Base-by-base conservation (phyloP, 92 coral and sea anemone genomes). In the Epizoanthus ramosus region DNA sequence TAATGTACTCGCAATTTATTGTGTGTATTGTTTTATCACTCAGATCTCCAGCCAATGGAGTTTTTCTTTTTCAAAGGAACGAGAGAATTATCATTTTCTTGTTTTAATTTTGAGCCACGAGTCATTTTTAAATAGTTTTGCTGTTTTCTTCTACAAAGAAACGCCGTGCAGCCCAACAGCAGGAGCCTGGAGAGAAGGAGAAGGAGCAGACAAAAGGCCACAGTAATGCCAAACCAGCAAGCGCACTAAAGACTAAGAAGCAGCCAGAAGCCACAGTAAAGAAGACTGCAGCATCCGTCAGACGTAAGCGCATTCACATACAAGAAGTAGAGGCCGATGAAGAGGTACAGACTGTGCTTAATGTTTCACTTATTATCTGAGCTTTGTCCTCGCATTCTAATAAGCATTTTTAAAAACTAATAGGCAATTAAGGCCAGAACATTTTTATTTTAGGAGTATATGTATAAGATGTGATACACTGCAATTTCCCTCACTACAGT, bases 101-200 rank as follows among this genome's bases (percentile, higher is more conserved):
- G n/a, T n/a, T n/a, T n/a, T n/a, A n/a, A n/a, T 37, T 6, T 37
- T 37, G 5, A 64, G 24, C 15, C 6, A 19, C n/a, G 12, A 64
- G 15, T 22, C 24, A 23, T 21, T 64, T 22, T 5, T 10, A 15
- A 18, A 64, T 12, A 19, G 21, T 64, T 47, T 47, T 24, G n/a
- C 3, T 73, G 39, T 6, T 52, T 73, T 53, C 53, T 50, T 14
- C 31, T 73, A 22, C 39, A n/a, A 19, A 76, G 82, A 77, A 77
- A 77, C 66, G 82, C 13, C 82, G 82, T 14, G 63, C 56, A n/a
- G 82, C 70, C 24, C 82, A 74, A 77, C 70, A 77, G 16, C 71
- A 14, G 22, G 45, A 67, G 18, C 1, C 71, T 31, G 82, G 45
- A 17, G 58, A n/a, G 23, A 17, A 21, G 15, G 22, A 5, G 3